Percentiles rank a stretch among this genome's conserved stretches.
phyloP scores from a whole-genome alignment of 1,140 invertebrate genomes.

The Apis laboriosa region DNA sequence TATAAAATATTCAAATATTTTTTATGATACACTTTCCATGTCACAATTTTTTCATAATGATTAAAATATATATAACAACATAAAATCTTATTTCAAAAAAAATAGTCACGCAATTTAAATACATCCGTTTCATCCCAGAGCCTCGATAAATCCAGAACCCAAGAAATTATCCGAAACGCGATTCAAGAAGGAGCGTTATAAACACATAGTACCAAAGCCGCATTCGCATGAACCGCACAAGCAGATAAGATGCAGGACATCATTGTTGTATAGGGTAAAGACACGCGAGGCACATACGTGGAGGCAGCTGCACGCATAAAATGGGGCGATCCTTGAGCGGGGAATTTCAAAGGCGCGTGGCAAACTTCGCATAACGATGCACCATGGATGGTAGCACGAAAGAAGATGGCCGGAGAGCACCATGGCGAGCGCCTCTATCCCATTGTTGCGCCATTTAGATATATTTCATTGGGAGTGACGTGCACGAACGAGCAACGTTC shows the following conservation, averaged over 20 bases:
- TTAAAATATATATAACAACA: too few species aligned
- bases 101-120: too few species aligned
- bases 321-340: neutral
- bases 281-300: neutral
- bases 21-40: too few species aligned
- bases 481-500: conserved; percentile 33
- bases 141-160: too few species aligned
- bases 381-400: conserved; percentile 24
- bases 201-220: conserved; percentile 1
- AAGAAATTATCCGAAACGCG: too few species aligned
- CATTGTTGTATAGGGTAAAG: conserved; percentile 24
- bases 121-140: too few species aligned
- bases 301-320: conserved; percentile 29
- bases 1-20: too few species aligned
- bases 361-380: conserved; percentile 29
- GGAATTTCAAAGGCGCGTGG: conserved; percentile 33
- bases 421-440: conserved; percentile 8
- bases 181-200: conserved; percentile 7
- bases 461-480: conserved; percentile 51
- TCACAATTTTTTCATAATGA: too few species aligned
- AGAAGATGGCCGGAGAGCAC: neutral
- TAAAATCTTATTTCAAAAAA: too few species aligned
- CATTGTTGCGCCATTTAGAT: conserved; percentile 56
- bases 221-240: neutral
- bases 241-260: conserved; percentile 20